Evolutionary conservation across 2,797 vertebrate species (phyloP), one percentile per base, ranked within the genome.

Genomic region (Macrochelys suwanniensis): DNA sequence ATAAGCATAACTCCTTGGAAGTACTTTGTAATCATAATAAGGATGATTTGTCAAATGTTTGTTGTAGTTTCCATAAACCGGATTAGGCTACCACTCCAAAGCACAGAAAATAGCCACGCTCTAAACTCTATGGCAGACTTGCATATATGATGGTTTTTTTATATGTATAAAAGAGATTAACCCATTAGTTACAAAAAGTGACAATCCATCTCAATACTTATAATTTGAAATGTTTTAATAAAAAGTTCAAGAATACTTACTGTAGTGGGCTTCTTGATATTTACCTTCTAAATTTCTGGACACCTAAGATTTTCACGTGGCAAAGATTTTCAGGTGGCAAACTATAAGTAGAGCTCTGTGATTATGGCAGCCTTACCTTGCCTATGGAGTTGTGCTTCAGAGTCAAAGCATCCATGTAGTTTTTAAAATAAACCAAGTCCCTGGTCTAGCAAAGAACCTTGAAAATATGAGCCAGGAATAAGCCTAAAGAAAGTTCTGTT

Each of bases 211-310:
- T 2, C 28, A 7, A 9, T 83, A 13, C n/a, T 2, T 96, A 95
- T 92, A 82, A 97, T 84, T 59, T 88, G 82, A 45, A 33, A 92
- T 82, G 7, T 68, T 93, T 89, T 85, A 97, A 96, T 97, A 96
- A 97, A 97, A 95, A 90, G 6, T 68, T 68, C 65, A 68, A 68
- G 37, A 86, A 6, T 6, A 33, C 5, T 59, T 54, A 96, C 86
- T 77, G 90, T 87, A 53, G 71, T 88, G 92, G 80, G n/a, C 57
- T 21, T 89, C 17, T 9, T 49, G 80, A 26, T 42, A 4, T 85
- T 95, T 84, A 51, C 5, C 3, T 54, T 92, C 25, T 77, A 57
- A 0, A 0, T 80, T 42, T 47, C 59, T 3, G 15, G 2, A 74
- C 59, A 11, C 0, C 1, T 6, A 26, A 23, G 2, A 84, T 82